Conservation (phyloP, 2,888 invertebrate genomes). For the Sphecodes monilicornis region DNA sequence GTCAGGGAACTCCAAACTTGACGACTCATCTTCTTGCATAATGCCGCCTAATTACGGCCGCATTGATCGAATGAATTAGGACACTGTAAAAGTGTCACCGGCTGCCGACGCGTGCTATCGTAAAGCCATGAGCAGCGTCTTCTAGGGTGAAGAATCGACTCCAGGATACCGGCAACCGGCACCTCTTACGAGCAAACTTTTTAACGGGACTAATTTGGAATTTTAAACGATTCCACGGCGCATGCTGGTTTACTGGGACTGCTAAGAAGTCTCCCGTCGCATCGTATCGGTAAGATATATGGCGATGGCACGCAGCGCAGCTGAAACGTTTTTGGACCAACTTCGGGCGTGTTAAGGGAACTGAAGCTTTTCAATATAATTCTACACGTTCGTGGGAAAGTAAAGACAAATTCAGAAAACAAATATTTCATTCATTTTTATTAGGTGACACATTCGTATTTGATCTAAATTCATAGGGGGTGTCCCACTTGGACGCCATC, state of each 20-base stretch:
- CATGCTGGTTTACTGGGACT: background rate
- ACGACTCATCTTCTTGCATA: constrained; percentile 54
- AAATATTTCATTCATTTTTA: too few species aligned
- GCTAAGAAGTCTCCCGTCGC: too few species aligned
- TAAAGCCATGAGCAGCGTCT: constrained; percentile 22
- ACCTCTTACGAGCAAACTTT: constrained; percentile 64
- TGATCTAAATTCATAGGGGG: too few species aligned
- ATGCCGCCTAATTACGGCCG: constrained; percentile 56
- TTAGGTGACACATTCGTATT: too few species aligned
- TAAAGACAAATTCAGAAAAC: too few species aligned
- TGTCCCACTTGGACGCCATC: too few species aligned
- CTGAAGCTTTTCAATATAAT: too few species aligned
- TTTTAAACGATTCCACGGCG: constrained; percentile 57
- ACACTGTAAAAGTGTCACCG: constrained; percentile 63
- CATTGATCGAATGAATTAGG: constrained; percentile 63
- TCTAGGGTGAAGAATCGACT: constrained; percentile 25
- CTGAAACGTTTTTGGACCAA: constrained; percentile 2
- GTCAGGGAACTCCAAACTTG: constrained; percentile 47
- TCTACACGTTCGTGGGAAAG: too few species aligned
- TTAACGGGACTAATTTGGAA: constrained; percentile 62
- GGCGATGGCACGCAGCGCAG: constrained; percentile 36
- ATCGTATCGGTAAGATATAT: constrained; percentile 28
- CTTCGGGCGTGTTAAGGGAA: background rate
- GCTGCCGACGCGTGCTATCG: constrained; percentile 26
- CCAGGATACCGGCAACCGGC: constrained; percentile 22